A percentile compares a stretch with the other conserved stretches of the same genome.
Conservation (phyloP, 2,113 vertebrate species). For the Capra hircus region DNA sequence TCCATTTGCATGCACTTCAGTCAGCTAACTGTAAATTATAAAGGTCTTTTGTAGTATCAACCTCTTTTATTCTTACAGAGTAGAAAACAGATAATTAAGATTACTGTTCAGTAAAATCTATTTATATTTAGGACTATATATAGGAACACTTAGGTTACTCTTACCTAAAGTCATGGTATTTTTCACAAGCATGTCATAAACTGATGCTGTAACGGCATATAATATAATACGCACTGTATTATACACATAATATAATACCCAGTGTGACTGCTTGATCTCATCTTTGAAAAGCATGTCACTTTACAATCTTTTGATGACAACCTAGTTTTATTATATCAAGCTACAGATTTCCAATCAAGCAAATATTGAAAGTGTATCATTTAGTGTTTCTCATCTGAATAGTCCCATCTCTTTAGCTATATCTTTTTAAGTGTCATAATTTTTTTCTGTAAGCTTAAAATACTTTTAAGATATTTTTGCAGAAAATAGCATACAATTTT, state of each 20-base stretch:
- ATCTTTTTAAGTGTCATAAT: background rate
- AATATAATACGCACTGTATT: background rate
- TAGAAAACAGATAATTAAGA: conserved; percentile 52
- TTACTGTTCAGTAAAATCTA: background rate
- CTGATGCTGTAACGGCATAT: background rate
- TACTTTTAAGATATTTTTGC: background rate
- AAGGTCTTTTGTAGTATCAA: conserved; percentile 35
- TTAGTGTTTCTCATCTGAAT: background rate
- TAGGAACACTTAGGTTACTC: background rate
- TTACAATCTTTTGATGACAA: conserved; percentile 29
- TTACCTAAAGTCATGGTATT: background rate
- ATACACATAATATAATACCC: background rate
- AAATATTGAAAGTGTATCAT: background rate
- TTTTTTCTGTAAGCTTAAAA: background rate
- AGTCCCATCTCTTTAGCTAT: background rate
- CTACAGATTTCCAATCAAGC: background rate
- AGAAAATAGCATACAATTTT: background rate
- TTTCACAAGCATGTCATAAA: conserved; percentile 21
- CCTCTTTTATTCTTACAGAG: conserved; percentile 1
- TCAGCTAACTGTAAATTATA: conserved; percentile 63
- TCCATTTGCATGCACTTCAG: conserved; percentile 68
- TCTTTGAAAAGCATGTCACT: conserved; percentile 37
- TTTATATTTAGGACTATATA: background rate
- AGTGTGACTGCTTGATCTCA: background rate
- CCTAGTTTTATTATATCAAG: background rate